These are phyloP conservation scores for Nezara viridula DNA, from an alignment of 2,888 invertebrate species.

Conservation along the genomic window DNA sequence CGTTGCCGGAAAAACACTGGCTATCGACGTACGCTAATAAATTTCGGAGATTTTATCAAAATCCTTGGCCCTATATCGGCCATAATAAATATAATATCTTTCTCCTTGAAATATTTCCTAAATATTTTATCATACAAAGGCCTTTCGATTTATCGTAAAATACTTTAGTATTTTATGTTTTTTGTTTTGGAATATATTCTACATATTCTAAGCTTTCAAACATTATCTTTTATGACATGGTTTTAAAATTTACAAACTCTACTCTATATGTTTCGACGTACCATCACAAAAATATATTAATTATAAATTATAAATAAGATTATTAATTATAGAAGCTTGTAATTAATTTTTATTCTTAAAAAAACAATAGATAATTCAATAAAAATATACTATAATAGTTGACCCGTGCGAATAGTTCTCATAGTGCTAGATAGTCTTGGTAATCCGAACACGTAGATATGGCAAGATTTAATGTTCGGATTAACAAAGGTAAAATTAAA, in stretches of 20 bases:
- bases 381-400: too few species aligned
- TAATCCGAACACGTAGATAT: too few species aligned
- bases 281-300: too few species aligned
- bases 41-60: slow-evolving; percentile 30
- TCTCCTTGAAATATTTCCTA: background rate
- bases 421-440: too few species aligned
- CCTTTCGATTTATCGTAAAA: background rate
- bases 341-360: too few species aligned
- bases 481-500: too few species aligned
- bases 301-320: too few species aligned
- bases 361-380: too few species aligned
- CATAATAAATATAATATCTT: slow-evolving; percentile 4
- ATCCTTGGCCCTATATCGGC: background rate
- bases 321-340: too few species aligned
- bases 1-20: background rate
- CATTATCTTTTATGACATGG: background rate
- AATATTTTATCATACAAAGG: background rate
- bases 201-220: background rate
- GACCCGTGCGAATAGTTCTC: too few species aligned
- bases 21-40: slow-evolving; percentile 4
- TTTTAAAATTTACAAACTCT: background rate
- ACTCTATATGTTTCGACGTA: too few species aligned
- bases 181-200: background rate
- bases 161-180: background rate
- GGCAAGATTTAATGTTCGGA: too few species aligned